Base-by-base conservation (phyloP, 2,888 invertebrate genomes). In the Heteromurus nitidus region DNA sequence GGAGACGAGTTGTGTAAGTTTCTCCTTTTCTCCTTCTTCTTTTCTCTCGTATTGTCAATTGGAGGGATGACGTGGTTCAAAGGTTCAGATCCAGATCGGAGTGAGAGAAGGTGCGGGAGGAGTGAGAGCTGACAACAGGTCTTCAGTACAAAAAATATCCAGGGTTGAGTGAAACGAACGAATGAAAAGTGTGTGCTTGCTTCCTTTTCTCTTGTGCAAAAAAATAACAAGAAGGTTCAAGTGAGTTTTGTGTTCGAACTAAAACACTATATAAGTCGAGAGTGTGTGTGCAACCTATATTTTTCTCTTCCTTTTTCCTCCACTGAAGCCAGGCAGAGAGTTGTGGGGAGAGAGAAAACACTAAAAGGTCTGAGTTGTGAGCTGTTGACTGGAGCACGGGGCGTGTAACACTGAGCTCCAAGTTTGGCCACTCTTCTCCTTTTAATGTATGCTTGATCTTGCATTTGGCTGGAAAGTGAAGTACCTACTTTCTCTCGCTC, bases 331-430 rank as follows among this genome's bases (percentile, higher is more conserved):
- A 36, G 5, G 36, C 36, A 13, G 13, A 13, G 36, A 36, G 36
- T 36, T 36, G 36, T 36, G 13, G 7, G 5, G 7, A 13, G 36
- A 36, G 36, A 36, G 36, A 36, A 5, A n/a, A n/a, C n/a, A n/a
- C n/a, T n/a, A n/a, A n/a, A 36, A 36, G 36, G 13, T 36, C 7
- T 36, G 36, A 36, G 13, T 9, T 36, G 36, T 36, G 36, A 36
- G 77, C 30, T 64, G 77, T 77, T 77, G 77, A 70, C 77, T 69
- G 55, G 64, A 69, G 77, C 69, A 77, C 77, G 70, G 77, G 77
- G 77, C 70, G 77, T 77, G 70, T 70, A 70, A 77, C 77, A 77
- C 77, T 77, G 77, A 77, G 62, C 62, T 18, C 20, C 13, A 53
- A 62, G 31, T 70, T 70, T 53, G 64, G 64, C 70, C 18, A 44